Evolutionary conservation across 2,113 vertebrate species (phyloP), one percentile per base, ranked within the genome.

Genomic region (Galeopterus variegatus): DNA sequence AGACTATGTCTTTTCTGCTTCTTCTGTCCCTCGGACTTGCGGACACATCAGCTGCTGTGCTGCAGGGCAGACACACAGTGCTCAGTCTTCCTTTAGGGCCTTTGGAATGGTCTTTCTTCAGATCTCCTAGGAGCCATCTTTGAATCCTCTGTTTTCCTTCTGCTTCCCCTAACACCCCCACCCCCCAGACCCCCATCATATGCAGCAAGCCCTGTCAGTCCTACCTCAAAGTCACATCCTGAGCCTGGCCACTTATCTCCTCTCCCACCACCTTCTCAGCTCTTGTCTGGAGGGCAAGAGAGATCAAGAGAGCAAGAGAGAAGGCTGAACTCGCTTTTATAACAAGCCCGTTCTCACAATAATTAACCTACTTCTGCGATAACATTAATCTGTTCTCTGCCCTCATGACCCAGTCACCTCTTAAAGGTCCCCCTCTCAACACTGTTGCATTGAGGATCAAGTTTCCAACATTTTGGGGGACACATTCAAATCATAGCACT

Each of bases 251-350:
- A 7, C 52, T 15, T 24, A 21, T 33, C 28, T 60, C 24, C 11
- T 0, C 9, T 33, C 58, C 19, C 8, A 0, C 1, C 70, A 3
- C 15, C 33, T 9, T 28, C 6, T 45, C 3, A 0, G 33, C n/a
- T 52, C 80, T 23, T 24, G 14, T n/a, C 73, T 62, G 52, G 56
- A 19, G n/a, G n/a, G n/a, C n/a, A n/a, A n/a, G n/a, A n/a, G n/a
- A n/a, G n/a, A n/a, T n/a, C n/a, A n/a, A n/a, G n/a, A n/a, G n/a
- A n/a, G n/a, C n/a, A n/a, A n/a, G n/a, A n/a, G n/a, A n/a, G n/a
- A n/a, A n/a, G n/a, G n/a, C n/a, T n/a, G n/a, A n/a, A n/a, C n/a
- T n/a, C n/a, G n/a, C n/a, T n/a, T n/a, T n/a, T n/a, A n/a, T n/a
- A n/a, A n/a, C n/a, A n/a, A n/a, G n/a, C n/a, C n/a, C n/a, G n/a